Evolutionary conservation across 2,113 vertebrate genomes (phyloP).

Genomic region (Corythornis cristatus): DNA sequence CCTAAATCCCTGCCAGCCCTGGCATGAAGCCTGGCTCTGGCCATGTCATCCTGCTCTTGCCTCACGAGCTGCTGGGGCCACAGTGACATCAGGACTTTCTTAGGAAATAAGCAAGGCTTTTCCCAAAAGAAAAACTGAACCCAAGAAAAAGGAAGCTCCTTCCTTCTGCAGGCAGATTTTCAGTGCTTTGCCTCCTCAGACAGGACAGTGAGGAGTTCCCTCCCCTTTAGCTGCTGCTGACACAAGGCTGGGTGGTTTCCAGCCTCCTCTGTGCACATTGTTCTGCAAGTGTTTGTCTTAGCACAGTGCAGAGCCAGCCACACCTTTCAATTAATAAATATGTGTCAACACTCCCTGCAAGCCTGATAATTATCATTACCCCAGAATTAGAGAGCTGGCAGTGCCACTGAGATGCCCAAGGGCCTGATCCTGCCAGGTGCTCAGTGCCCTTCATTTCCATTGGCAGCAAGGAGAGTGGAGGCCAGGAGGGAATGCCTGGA

Average conservation of each 20-base stretch:
- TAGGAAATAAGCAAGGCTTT: conserved; percentile 3
- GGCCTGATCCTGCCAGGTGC: conserved; percentile 44
- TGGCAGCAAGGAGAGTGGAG: not conserved
- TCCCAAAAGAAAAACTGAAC: not conserved
- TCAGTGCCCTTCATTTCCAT: not conserved
- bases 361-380: conserved; percentile 56
- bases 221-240: conserved; percentile 47
- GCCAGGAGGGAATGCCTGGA: not conserved
- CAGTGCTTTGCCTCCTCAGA: not conserved
- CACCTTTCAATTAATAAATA: conserved; percentile 75
- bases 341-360: conserved; percentile 58
- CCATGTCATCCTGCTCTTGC: conserved; percentile 17
- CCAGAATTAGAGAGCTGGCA: conserved; percentile 58
- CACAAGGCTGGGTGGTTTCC: conserved; percentile 51
- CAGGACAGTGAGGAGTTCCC: conserved; percentile 32
- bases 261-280: conserved; percentile 40
- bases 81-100: not conserved
- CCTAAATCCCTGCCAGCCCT: conserved; percentile 50
- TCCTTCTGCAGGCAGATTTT: not conserved
- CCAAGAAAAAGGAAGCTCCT: not conserved
- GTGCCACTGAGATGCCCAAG: not conserved
- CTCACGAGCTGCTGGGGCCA: not conserved
- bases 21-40: not conserved
- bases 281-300: conserved; percentile 60
- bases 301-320: conserved; percentile 36